These are phyloP conservation scores for Morone chrysops DNA, from an alignment of 2,113 vertebrate species.

Conservation along the genomic window DNA sequence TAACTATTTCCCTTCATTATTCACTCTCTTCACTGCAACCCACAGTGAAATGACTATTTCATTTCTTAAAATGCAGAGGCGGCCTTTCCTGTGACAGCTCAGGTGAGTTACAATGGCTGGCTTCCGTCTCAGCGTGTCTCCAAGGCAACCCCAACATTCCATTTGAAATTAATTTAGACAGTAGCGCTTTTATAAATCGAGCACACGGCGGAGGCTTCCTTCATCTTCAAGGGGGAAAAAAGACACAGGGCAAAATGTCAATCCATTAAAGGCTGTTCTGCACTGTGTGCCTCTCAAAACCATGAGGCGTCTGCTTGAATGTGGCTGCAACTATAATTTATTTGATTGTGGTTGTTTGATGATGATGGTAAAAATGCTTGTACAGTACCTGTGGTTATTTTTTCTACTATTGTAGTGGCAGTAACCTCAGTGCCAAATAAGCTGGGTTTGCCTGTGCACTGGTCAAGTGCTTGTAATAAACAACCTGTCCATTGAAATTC, in stretches of 20 bases:
- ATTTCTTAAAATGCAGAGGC: constrained; percentile 49
- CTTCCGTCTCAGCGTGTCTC: constrained; percentile 58
- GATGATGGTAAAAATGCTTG: constrained; percentile 8
- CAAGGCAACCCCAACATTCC: constrained; percentile 73
- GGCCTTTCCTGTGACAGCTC: constrained; percentile 39
- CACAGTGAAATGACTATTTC: constrained; percentile 37
- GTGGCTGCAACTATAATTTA: neutral
- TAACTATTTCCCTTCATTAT: constrained; percentile 35
- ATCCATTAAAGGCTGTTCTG: constrained; percentile 31
- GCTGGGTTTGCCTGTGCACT: neutral
- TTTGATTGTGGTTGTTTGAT: constrained; percentile 35
- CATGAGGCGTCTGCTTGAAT: constrained; percentile 16
- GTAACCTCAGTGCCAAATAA: neutral
- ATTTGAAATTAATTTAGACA: constrained; percentile 71
- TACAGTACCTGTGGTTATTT: neutral
- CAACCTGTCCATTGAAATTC: constrained; percentile 36
- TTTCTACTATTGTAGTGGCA: neutral
- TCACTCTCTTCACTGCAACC: constrained; percentile 12
- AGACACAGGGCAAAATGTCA: constrained; percentile 45
- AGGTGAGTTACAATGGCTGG: constrained; percentile 53
- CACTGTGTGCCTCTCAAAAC: constrained; percentile 31
- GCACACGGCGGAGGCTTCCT: constrained; percentile 46
- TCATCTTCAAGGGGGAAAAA: constrained; percentile 35
- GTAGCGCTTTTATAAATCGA: constrained; percentile 63
- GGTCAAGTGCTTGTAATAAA: constrained; percentile 12